Base-by-base conservation (phyloP, 2,113 vertebrate species). In the Esox niger region DNA sequence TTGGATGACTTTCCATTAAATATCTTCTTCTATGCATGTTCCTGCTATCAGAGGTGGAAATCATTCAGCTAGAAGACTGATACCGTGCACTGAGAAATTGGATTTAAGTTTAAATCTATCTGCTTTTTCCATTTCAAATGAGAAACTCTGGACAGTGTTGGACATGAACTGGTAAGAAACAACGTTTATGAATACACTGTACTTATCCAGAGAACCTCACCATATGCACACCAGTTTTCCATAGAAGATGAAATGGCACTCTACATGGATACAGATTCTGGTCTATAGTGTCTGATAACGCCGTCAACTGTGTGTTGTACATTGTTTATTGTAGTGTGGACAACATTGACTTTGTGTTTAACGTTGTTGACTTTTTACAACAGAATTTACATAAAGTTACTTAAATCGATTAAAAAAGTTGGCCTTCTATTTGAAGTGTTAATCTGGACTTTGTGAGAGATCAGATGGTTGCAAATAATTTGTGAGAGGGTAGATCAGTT, bases 81-180 rank as follows among this genome's bases (percentile, higher is more conserved):
- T 64, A 67, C 49, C 57, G 43, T 66, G 56, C 62, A 46, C n/a
- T 52, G 20, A 58, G 55, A 73, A 71, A 68, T 80, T 73, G 71
- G 71, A 82, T 78, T 71, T 6, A 62, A 65, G 74, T 77, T 71
- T 69, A 11, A 74, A 27, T 78, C 77, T 64, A 27, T 78, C 77
- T 64, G 23, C 55, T 66, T 55, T 58, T n/a, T 43, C 47, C 46
- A 25, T 35, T 68, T 71, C 15, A 49, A 13, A 68, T 66, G 57
- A 67, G 27, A 62, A 31, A 52, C 58, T 69, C 38, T 71, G 80
- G 73, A 78, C 58, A 70, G 67, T 52, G 49, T 59, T 68, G 75
- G 73, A 65, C 61, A 79, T 68, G 61, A 80, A 81, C 63, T 84
- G 87, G 86, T 89, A 79, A 88, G 86, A 66, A 64, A 64, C 25